phyloP scores from a whole-genome alignment of 2,113 vertebrate genomes.

The Cisticola juncidis region DNA sequence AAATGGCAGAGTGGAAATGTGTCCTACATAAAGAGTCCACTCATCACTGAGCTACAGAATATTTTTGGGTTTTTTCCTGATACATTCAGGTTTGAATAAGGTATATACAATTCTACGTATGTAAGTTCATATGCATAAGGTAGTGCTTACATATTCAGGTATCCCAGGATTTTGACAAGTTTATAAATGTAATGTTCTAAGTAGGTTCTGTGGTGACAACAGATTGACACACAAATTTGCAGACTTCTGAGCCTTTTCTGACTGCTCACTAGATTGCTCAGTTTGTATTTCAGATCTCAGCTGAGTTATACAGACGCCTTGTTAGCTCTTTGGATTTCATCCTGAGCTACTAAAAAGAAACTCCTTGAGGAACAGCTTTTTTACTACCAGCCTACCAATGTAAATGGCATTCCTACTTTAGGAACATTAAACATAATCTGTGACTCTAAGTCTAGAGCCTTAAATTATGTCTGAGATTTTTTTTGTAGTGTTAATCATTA shows the following conservation, averaged over 20 bases:
- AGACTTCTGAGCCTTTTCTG: background rate
- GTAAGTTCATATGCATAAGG: background rate
- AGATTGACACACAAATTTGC: background rate
- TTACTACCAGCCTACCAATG: background rate
- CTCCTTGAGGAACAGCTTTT: background rate
- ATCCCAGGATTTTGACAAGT: background rate
- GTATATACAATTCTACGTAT: background rate
- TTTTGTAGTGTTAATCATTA: background rate
- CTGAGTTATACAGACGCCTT: background rate
- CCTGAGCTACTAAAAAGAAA: background rate
- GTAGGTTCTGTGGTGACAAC: background rate
- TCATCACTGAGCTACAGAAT: background rate
- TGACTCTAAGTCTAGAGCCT: background rate
- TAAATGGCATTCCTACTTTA: background rate
- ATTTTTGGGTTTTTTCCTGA: fast-evolving
- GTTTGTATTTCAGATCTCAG: background rate
- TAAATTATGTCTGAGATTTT: background rate
- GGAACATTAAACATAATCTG: background rate
- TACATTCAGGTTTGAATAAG: background rate
- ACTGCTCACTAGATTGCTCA: background rate
- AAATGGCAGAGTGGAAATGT: background rate
- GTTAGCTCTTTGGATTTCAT: background rate
- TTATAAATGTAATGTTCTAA: background rate
- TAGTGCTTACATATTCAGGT: background rate
- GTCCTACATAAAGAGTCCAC: background rate